Base-by-base conservation (phyloP, 2,797 vertebrate genomes). In the Arnoldichthys spilopterus region DNA sequence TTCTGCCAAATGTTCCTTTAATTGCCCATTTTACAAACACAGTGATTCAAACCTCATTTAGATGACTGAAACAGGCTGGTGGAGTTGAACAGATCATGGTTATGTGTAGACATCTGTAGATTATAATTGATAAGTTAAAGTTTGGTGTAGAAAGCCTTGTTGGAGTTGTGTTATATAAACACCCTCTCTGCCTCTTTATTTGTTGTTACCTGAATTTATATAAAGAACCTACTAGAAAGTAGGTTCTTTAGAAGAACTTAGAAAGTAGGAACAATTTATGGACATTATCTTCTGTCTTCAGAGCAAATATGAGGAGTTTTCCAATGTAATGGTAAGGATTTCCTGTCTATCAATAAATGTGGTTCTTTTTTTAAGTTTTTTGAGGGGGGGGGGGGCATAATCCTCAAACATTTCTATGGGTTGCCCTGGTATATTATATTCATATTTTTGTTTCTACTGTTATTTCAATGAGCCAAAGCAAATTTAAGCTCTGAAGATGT, bases 241-340 rank as follows among this genome's bases (percentile, higher is more conserved):
- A n/a, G n/a, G n/a, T n/a, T n/a, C n/a, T n/a, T n/a, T n/a, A n/a
- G n/a, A 24, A 28, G 30, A 34, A 47, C 34, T 63, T 4, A 67
- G 30, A 16, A 20, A 59, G 6, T 8, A 66, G n/a, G n/a, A n/a
- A n/a, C n/a, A n/a, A n/a, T 71, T 80, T 76, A 76, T 28, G 74
- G 71, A 76, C n/a, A 80, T 53, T 18, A 16, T 16, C n/a, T 66
- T 84, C 68, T 43, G 34, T 81, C 49, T 77, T 81, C 74, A 62
- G 64, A 51, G 61, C 76, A 45, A 73, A 80, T 24, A 72, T 73
- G 18, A 47, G 28, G 20, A 59, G 24, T 76, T 83, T 81, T 81
- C 49, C 28, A 26, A 11, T 75, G 45, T 77, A 74, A 78, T 34
- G 47, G 51, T 28, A 59, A 63, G 43, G 74, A 70, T 76, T 80